Conservation (phyloP, 2,113 vertebrate species). For the Mirounga angustirostris region DNA sequence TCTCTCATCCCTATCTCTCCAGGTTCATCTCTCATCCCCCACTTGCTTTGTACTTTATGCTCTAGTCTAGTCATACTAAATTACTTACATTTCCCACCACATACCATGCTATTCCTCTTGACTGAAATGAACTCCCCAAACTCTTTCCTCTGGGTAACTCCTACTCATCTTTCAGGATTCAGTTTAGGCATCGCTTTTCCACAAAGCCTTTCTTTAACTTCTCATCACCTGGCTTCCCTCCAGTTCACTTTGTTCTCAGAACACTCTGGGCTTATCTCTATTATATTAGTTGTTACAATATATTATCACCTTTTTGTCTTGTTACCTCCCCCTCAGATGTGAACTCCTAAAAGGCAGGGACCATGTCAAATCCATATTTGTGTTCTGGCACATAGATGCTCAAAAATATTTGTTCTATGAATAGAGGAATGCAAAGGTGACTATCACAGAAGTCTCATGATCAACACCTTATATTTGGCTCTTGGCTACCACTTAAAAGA, state of each 20-base stretch:
- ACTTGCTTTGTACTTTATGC: not conserved
- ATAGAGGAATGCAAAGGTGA: not conserved
- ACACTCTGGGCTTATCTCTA: not conserved
- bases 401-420: slow-evolving; percentile 1
- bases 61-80: not conserved
- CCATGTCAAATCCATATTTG: slow-evolving; percentile 7
- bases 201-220: slow-evolving; percentile 25
- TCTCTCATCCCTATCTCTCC: not conserved
- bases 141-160: not conserved
- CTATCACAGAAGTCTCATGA: not conserved
- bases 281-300: not conserved
- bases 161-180: not conserved
- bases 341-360: slow-evolving; percentile 29
- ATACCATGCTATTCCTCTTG: not conserved
- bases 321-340: not conserved
- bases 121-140: not conserved
- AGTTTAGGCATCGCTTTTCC: not conserved
- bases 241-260: slow-evolving; percentile 49
- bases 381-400: not conserved
- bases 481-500: not conserved
- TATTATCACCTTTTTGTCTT: not conserved
- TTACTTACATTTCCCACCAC: not conserved
- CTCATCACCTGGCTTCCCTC: slow-evolving; percentile 17
- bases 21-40: not conserved
- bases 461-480: not conserved